phyloP scores from a whole-genome alignment of 2,113 vertebrate species.

The Lagopus muta region DNA sequence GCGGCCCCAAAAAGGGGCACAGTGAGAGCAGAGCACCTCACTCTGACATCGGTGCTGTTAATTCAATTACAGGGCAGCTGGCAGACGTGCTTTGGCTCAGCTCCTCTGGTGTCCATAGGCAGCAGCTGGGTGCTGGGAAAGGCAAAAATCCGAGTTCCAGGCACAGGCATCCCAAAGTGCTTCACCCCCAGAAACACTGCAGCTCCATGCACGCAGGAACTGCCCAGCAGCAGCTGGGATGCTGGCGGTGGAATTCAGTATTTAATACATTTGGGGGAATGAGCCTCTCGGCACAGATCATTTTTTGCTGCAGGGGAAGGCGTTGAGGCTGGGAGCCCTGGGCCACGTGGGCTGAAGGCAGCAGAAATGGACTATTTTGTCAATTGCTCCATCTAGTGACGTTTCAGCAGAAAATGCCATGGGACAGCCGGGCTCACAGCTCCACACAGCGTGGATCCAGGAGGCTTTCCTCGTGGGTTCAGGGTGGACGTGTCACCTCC shows the following conservation, averaged over 20 bases:
- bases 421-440: background rate
- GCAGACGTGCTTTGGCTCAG: background rate
- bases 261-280: background rate
- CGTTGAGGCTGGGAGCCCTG: background rate
- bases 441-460: rapidly evolving
- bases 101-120: background rate
- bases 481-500: background rate
- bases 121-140: background rate
- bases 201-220: background rate
- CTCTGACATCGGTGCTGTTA: rapidly evolving
- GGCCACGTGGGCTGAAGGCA: background rate
- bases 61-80: background rate
- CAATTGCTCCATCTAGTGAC: slow-evolving; percentile 74
- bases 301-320: background rate
- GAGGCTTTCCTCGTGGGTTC: background rate
- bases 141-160: background rate
- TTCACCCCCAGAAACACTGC: background rate
- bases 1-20: rapidly evolving
- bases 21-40: background rate
- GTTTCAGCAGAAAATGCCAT: background rate
- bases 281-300: background rate
- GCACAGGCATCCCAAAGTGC: background rate
- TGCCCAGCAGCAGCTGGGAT: background rate
- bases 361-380: slow-evolving; percentile 47
- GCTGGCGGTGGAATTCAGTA: background rate